Percentiles rank a stretch among this genome's conserved stretches.
Evolutionary conservation across 2,113 vertebrate genomes (phyloP).

Genomic region (Gambusia holbrooki): DNA sequence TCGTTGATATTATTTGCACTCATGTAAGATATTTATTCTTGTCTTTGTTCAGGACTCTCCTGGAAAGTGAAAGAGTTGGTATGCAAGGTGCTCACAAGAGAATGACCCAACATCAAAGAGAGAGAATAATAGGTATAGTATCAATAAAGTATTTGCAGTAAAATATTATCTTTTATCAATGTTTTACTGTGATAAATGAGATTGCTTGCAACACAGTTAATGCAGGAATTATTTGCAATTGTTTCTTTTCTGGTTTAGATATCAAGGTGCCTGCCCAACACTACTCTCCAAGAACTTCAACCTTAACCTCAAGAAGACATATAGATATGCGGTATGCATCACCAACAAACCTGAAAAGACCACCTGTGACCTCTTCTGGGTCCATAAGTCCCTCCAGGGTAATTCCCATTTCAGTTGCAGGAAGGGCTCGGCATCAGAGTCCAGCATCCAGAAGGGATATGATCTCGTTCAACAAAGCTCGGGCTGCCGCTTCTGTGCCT

Average conservation of each 20-base stretch:
- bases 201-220: neutral
- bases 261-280: constrained; percentile 78
- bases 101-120: constrained; percentile 72
- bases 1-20: constrained; percentile 1
- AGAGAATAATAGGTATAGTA: constrained; percentile 73
- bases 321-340: constrained; percentile 74
- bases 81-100: constrained; percentile 80
- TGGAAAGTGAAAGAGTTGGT: constrained; percentile 87
- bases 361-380: constrained; percentile 60
- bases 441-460: constrained; percentile 79
- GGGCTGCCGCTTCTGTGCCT: constrained; percentile 58
- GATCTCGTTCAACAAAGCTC: constrained; percentile 76
- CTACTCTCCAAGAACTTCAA: constrained; percentile 75
- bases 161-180: neutral
- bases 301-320: constrained; percentile 73
- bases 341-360: constrained; percentile 65
- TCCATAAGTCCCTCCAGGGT: constrained; percentile 63
- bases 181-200: neutral
- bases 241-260: constrained; percentile 76
- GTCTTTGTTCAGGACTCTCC: constrained; percentile 84
- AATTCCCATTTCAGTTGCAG: constrained; percentile 64
- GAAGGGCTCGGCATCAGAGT: constrained; percentile 67
- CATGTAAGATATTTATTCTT: constrained; percentile 13
- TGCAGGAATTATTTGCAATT: constrained; percentile 4
- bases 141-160: neutral